Base-by-base conservation (phyloP, 2,888 invertebrate genomes). In the Cerastoderma edule region DNA sequence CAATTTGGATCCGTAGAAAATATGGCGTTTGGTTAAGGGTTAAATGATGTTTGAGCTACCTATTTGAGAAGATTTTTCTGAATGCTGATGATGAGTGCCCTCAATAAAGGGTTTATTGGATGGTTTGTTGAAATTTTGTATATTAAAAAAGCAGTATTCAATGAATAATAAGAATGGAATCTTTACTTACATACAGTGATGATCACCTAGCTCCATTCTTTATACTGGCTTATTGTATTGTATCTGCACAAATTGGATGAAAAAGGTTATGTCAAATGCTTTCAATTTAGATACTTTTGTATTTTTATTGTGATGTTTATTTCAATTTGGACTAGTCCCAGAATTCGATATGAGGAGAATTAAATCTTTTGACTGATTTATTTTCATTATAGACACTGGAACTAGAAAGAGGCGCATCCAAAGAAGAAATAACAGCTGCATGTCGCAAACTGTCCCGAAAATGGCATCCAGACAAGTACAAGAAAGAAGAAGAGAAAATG, bases 401-500 rank as follows among this genome's bases (percentile, higher is more conserved):
- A 0, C 93, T 99, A 0, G 94, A 82, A 6, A 46, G 46, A 32
- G n/a, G 95, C 1, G 95, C 97, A 0, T 95, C 96, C 22, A 97
- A 98, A 89, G 95, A 96, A 48, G 96, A 98, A 92, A 97, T 98
- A 28, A 97, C 97, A 0, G 92, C 95, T 0, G 95, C 94, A 19
- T 98, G 97, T 95, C 94, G 97, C 35, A 94, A 95, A 33, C 93
- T 98, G 0, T 97, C 97, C 0, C 95, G 96, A 39, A 96, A 97
- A 90, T 95, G 96, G 93, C 98, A 99, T 93, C 98, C 98, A 0
- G 98, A 99, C 90, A 97, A 97, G 92, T 96, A 96, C 5, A 96
- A 96, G 90, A 96, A 97, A 79, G 94, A 94, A 0, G 94, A 94
- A 2, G 94, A 95, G 72, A 95, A 96, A 53, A 93, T 94, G 2